Percentiles rank a stretch among this genome's conserved stretches.
These are phyloP conservation scores for Sesamia inferens DNA, from an alignment of 2,888 invertebrate species.

Conservation along the genomic window DNA sequence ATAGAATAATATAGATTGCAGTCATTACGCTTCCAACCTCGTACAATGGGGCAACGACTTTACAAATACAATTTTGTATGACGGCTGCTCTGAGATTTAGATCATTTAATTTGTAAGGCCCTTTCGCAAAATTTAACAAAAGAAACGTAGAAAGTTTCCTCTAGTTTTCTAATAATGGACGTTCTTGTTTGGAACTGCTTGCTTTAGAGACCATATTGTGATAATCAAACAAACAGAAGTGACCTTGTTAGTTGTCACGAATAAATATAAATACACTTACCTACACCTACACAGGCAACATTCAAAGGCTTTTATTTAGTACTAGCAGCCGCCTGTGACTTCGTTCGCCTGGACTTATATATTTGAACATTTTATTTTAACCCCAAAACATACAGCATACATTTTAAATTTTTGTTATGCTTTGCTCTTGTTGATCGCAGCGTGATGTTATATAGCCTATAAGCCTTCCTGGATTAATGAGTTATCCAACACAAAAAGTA, in stretches of 20 bases:
- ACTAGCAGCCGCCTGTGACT: too few species aligned
- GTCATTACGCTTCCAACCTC: conserved; percentile 52
- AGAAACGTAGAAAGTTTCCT: conserved; percentile 69
- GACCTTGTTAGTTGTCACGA: not conserved
- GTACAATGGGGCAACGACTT: conserved; percentile 52
- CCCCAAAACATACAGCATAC: too few species aligned
- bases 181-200: conserved; percentile 46
- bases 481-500: too few species aligned
- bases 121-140: conserved; percentile 65
- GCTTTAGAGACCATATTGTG: conserved; percentile 45
- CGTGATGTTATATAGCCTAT: too few species aligned
- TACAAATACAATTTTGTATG: conserved; percentile 46
- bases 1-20: conserved; percentile 47
- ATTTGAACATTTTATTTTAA: too few species aligned
- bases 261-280: not conserved
- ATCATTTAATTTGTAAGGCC: conserved; percentile 71
- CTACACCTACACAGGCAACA: not conserved
- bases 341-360: too few species aligned
- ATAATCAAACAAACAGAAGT: not conserved
- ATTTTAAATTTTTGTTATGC: too few species aligned
- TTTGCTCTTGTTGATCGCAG: too few species aligned
- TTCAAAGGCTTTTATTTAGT: too few species aligned
- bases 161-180: conserved; percentile 50
- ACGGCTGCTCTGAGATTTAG: conserved; percentile 46
- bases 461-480: too few species aligned